phyloP scores from a whole-genome alignment of 2,113 vertebrate genomes.

The Tachycineta bicolor region DNA sequence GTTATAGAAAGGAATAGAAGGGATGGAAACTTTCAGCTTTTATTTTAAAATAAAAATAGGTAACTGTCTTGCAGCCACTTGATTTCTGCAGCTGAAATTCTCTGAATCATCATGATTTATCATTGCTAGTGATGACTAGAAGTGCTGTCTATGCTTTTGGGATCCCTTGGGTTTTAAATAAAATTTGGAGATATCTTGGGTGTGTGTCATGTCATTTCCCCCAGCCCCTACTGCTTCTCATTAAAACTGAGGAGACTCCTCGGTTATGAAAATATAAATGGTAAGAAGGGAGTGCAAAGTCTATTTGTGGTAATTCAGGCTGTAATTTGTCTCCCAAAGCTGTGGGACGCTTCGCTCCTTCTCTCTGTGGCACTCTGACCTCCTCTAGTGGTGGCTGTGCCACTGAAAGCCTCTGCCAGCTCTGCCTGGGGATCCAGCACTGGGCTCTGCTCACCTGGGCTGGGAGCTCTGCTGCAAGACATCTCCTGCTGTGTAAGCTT shows the following conservation, averaged over 20 bases:
- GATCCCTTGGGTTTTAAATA: background rate
- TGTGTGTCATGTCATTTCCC: background rate
- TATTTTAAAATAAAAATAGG: background rate
- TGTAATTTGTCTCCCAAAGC: background rate
- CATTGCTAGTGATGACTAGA: background rate
- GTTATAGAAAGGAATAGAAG: background rate
- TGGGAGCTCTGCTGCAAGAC: background rate
- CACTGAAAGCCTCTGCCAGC: background rate
- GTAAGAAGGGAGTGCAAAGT: background rate
- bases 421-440: background rate
- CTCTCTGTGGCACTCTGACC: slow-evolving; percentile 49
- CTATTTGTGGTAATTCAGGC: background rate
- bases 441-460: background rate
- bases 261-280: rapidly evolving
- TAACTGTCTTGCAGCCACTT: background rate
- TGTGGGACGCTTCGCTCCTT: background rate
- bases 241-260: background rate
- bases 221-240: background rate
- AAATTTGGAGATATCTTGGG: background rate
- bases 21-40: background rate
- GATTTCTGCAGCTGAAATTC: background rate
- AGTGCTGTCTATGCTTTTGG: background rate
- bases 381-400: slow-evolving; percentile 40
- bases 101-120: background rate
- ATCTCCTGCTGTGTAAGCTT: background rate